Percentiles rank a stretch among this genome's conserved stretches.
These are phyloP conservation scores for Anser cygnoides DNA, from an alignment of 2,113 vertebrate species.

Conservation along the genomic window DNA sequence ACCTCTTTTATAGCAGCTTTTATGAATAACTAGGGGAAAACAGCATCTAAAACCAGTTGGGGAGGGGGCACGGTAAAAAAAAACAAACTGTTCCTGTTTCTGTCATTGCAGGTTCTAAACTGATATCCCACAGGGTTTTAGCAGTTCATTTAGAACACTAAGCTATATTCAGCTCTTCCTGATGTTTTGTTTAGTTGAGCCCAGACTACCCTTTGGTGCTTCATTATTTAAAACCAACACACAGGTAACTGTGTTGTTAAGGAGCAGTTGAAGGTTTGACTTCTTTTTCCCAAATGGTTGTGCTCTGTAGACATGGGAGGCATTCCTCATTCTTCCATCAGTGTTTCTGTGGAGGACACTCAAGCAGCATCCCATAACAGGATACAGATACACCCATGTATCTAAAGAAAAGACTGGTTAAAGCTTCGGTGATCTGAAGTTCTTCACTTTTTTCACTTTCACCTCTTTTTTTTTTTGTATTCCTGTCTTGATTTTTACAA, in stretches of 20 bases:
- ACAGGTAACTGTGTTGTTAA: not conserved
- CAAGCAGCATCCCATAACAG: not conserved
- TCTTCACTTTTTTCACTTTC: not conserved
- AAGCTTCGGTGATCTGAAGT: not conserved
- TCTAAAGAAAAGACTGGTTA: not conserved
- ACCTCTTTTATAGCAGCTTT: not conserved
- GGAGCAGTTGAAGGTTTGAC: not conserved
- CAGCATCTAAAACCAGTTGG: not conserved
- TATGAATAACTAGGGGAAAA: not conserved
- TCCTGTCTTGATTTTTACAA: not conserved
- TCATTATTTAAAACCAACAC: not conserved
- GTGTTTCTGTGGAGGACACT: not conserved
- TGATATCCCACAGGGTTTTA: not conserved
- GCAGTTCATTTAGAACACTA: not conserved
- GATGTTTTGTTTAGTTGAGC: not conserved
- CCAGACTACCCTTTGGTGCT: not conserved
- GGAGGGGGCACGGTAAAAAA: no score
- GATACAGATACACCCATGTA: not conserved
- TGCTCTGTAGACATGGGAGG: rapidly evolving
- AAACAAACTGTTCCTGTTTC: not conserved
- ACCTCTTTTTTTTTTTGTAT: not conserved
- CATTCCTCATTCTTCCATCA: not conserved
- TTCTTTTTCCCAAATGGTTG: not conserved
- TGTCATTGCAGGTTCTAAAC: rapidly evolving
- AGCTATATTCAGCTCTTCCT: not conserved